Percentiles rank a stretch among this genome's conserved stretches.
phyloP scores from a whole-genome alignment of 2,888 invertebrate species.

The Eutolmus rufibarbis region DNA sequence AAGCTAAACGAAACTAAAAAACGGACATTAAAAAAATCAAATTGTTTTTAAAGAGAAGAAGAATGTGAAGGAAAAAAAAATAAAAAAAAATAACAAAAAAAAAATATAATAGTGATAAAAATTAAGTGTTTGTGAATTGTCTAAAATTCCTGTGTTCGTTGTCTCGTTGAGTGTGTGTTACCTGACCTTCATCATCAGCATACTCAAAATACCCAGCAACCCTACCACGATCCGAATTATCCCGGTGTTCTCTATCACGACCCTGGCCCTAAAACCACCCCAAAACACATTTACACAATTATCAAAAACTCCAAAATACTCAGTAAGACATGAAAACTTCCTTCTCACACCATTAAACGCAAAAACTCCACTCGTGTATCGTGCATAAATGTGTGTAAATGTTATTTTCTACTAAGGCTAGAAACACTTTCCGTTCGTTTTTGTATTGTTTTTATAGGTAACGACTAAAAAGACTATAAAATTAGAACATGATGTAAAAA shows the following conservation, averaged over 20 bases:
- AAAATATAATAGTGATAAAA: not conserved
- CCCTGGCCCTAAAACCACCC: not conserved
- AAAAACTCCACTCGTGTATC: conserved; percentile 10
- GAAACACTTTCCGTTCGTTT: conserved; percentile 3
- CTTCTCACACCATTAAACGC: not conserved
- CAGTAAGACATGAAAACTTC: not conserved
- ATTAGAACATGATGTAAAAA: conserved; percentile 25
- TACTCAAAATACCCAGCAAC: not conserved
- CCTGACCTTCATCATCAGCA: not conserved
- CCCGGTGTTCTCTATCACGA: not conserved
- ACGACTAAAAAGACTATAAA: conserved; percentile 28
- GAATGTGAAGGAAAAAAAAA: not conserved
- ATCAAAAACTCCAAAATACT: not conserved
- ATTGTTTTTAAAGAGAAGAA: not conserved
- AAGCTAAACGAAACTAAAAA: not conserved
- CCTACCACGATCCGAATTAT: not conserved
- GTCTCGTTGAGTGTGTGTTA: conserved; percentile 4
- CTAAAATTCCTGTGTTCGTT: conserved; percentile 25
- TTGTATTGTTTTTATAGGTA: conserved; percentile 21
- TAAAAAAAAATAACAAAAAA: not conserved
- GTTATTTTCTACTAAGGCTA: conserved; percentile 4
- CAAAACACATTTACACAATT: not conserved
- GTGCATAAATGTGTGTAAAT: conserved; percentile 31
- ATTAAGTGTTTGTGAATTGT: conserved; percentile 30
- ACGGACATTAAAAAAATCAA: not conserved